Percentiles rank a stretch among this genome's conserved stretches.
phyloP scores from a whole-genome alignment of 1,140 invertebrate genomes.

The Sminthurides bifidus region DNA sequence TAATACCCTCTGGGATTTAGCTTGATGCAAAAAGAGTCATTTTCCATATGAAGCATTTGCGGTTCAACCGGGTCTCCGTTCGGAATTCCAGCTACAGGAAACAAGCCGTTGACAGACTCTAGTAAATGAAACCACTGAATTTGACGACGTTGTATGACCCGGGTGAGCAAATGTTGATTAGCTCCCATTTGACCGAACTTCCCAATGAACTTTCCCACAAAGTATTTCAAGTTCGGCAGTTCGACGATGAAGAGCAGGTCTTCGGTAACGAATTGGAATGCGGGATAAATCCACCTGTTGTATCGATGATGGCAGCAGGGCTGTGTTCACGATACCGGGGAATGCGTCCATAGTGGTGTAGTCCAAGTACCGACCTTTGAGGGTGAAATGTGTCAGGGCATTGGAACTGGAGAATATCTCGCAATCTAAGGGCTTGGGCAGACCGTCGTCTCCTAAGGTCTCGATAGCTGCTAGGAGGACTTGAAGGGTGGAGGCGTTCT shows the following conservation, averaged over 20 bases:
- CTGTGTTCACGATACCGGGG: background rate
- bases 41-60: background rate
- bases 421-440: background rate
- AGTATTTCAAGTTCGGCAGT: background rate
- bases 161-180: background rate
- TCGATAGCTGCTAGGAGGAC: background rate
- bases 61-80: background rate
- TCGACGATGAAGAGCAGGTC: background rate
- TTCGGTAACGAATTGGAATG: background rate
- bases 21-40: slow-evolving; percentile 1
- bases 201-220: background rate
- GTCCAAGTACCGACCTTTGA: background rate
- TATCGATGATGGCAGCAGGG: background rate
- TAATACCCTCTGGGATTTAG: background rate
- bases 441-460: background rate
- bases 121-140: background rate
- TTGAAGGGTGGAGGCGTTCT: background rate
- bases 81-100: background rate
- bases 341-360: background rate
- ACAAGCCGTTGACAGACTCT: background rate
- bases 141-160: background rate
- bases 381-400: background rate
- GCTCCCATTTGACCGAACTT: background rate
- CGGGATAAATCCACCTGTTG: background rate
- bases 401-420: background rate